A percentile compares a stretch with the other conserved stretches of the same genome.
These are phyloP conservation scores for Himalopsyche japonica DNA, from an alignment of 2,888 invertebrate species.

Conservation along the genomic window DNA sequence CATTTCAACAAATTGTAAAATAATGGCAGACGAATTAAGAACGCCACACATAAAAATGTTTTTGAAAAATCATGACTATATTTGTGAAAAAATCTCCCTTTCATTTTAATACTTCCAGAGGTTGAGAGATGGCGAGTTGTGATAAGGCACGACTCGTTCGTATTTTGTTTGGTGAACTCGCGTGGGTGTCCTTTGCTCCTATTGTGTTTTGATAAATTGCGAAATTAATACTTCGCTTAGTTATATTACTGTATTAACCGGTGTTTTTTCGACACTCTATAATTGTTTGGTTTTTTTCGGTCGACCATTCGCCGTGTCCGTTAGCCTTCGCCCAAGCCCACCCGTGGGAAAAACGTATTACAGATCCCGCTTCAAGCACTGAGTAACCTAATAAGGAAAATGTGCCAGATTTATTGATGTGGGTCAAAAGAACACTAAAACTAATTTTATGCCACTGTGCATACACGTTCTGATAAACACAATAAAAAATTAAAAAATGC, in stretches of 20 bases:
- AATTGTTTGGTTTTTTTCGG: not conserved
- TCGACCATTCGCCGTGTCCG: not conserved
- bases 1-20: not conserved
- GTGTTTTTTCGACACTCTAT: not conserved
- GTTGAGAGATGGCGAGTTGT: not conserved
- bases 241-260: not conserved
- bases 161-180: not conserved
- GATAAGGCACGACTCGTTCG: not conserved
- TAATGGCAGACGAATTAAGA: not conserved
- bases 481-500: too few relatives aligned
- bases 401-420: conserved; percentile 1
- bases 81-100: not conserved
- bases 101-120: not conserved
- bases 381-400: not conserved
- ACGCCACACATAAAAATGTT: not conserved
- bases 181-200: conserved; percentile 1
- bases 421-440: not conserved
- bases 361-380: not conserved
- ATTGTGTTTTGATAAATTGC: not conserved
- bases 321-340: not conserved
- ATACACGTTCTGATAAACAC: not conserved
- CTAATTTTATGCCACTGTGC: not conserved
- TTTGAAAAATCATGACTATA: not conserved
- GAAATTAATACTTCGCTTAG: not conserved
- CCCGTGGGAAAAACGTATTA: not conserved